phyloP scores from a whole-genome alignment of 2,113 vertebrate genomes.

The Tor tambroides region DNA sequence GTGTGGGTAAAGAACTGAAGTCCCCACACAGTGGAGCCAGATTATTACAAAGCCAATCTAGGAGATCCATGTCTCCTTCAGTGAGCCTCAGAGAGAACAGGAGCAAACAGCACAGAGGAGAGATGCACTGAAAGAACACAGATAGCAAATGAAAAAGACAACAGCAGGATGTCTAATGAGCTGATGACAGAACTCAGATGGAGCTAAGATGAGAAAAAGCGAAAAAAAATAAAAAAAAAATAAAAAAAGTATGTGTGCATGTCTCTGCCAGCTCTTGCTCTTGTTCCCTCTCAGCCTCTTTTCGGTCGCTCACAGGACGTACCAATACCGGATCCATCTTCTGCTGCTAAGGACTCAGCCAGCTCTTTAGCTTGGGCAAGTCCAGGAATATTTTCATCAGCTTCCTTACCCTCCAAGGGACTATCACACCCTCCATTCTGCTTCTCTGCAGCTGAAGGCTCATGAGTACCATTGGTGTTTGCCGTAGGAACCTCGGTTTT shows the following conservation, averaged over 20 bases:
- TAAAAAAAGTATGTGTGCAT: not conserved
- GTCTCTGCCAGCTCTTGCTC: conserved; percentile 64
- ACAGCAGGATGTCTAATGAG: not conserved
- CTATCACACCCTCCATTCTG: conserved; percentile 77
- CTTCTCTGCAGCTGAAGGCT: conserved; percentile 54
- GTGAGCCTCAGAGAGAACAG: conserved; percentile 62
- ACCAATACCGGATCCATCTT: conserved; percentile 88
- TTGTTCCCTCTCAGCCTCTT: conserved; percentile 24
- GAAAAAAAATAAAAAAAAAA: too few species aligned
- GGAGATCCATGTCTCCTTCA: not conserved
- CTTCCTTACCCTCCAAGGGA: conserved; percentile 78
- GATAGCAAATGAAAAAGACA: not conserved
- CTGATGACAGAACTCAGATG: not conserved
- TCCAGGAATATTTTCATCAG: conserved; percentile 83
- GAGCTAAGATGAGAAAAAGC: not conserved
- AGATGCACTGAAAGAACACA: conserved; percentile 44
- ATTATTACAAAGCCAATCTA: conserved; percentile 21
- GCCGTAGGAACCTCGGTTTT: conserved; percentile 54
- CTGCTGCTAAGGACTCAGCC: conserved; percentile 89
- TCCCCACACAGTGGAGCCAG: not conserved
- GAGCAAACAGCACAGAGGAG: conserved; percentile 64
- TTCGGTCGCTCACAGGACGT: conserved; percentile 58
- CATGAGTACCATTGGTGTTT: conserved; percentile 69
- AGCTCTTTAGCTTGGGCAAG: conserved; percentile 95
- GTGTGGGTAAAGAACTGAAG: not conserved